Base-by-base conservation (phyloP, 1,140 invertebrate species). In the Bombus sibiricus region DNA sequence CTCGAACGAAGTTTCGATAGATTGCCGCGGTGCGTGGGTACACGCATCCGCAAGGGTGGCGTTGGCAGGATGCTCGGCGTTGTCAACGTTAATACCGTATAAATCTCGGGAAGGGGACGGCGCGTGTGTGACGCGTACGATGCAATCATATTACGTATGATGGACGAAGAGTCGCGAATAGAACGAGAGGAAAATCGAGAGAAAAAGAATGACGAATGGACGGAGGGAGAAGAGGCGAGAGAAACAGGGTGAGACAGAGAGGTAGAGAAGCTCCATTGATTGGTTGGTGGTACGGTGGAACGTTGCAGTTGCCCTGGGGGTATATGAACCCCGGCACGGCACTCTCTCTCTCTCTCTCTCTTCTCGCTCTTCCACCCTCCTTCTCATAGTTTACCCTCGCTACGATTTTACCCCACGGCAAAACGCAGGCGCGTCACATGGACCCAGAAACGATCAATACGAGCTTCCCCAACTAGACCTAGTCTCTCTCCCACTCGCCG, bases 341-440 rank as follows among this genome's bases (percentile, higher is more conserved):
- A 88, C 39, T 80, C 92, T 92, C 76, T 37, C 75, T 88, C 68
- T 82, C 87, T 84, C 76, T 92, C 57, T 81, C 88, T 79, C 76
- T 88, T 89, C 91, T 90, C 91, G 90, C 71, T 80, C 83, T 83
- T 72, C 64, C 79, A 71, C 83, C 71, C 71, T 75, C 84, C 78
- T 88, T 86, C 81, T n/a, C 1, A 41, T 88, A 88, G 88, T 89
- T 92, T 92, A 92, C 93, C 93, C 93, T 93, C 91, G 90, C 93
- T 91, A 92, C 93, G 92, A 93, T 93, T 94, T 94, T 92, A 94
- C 93, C 94, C 94, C 88, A 89, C 86, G 83, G 91, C 89, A 90
- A 93, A 94, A 94, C 93, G 94, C 93, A 93, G 91, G 93, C 93
- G 94, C 94, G 93, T 94, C 93, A 94, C 93, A 94, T 94, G 93